Evolutionary conservation across 2,797 vertebrate species (phyloP).

Genomic region (Microchirus variegatus): DNA sequence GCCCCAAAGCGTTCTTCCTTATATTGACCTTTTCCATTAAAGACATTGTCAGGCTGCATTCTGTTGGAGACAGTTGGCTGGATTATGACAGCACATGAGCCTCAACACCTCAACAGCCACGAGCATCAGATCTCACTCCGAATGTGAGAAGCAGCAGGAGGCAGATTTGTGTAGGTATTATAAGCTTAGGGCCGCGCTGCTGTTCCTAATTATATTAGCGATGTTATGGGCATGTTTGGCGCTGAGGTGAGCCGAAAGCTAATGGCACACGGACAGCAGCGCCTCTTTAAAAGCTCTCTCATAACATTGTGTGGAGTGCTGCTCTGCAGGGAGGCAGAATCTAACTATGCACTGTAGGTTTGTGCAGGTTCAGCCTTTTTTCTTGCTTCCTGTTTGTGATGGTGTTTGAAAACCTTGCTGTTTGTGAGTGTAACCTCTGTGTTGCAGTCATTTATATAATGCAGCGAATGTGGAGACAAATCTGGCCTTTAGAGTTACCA

Average conservation of each 20-base stretch:
- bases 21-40: slow-evolving; percentile 29
- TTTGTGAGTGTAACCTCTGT: slow-evolving; percentile 37
- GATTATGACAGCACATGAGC: slow-evolving; percentile 19
- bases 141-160: slow-evolving; percentile 55
- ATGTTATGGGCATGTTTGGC: slow-evolving; percentile 27
- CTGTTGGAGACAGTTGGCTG: slow-evolving; percentile 8
- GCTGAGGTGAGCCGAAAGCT: slow-evolving; percentile 66
- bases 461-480: slow-evolving; percentile 41
- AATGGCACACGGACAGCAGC: slow-evolving; percentile 40
- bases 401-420: slow-evolving; percentile 27
- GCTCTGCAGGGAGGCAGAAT: slow-evolving; percentile 35
- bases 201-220: slow-evolving; percentile 59
- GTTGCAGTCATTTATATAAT: slow-evolving; percentile 50
- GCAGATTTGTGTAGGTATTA: slow-evolving; percentile 57
- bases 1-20: slow-evolving; percentile 5
- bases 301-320: background rate
- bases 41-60: slow-evolving; percentile 24
- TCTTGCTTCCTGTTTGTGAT: slow-evolving; percentile 35
- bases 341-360: slow-evolving; percentile 35
- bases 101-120: slow-evolving; percentile 1
- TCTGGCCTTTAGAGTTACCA: slow-evolving; percentile 22
- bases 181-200: slow-evolving; percentile 50
- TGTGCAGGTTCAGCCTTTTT: slow-evolving; percentile 43
- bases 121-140: slow-evolving; percentile 27
- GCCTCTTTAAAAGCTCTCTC: slow-evolving; percentile 46